Percentiles rank a stretch among this genome's conserved stretches.
Evolutionary conservation across 2,888 invertebrate species (phyloP).

Genomic region (Agrotis segetum): DNA sequence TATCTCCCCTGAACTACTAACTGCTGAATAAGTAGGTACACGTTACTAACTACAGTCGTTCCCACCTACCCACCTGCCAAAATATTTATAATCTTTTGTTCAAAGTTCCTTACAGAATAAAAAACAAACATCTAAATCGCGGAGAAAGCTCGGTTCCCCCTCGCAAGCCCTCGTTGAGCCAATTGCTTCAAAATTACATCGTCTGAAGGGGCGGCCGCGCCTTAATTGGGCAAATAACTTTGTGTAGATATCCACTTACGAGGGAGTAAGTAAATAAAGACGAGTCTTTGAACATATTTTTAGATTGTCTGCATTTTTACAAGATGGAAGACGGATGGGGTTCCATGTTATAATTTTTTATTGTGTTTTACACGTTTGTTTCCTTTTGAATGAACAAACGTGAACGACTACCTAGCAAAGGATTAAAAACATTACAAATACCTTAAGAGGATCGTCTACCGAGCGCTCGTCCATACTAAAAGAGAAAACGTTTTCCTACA

Average conservation of each 20-base stretch:
- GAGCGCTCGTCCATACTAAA: too few relatives aligned
- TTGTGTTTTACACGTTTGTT: too few relatives aligned
- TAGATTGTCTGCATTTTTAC: constrained; percentile 21
- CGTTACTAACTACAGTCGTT: neutral
- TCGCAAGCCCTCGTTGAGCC: constrained; percentile 80
- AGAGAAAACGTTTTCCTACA: too few relatives aligned
- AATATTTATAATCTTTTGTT: constrained; percentile 27
- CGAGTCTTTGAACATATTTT: constrained; percentile 49
- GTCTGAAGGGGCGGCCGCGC: constrained; percentile 81
- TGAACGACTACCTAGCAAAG: too few relatives aligned
- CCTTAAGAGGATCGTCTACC: too few relatives aligned
- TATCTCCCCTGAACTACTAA: neutral
- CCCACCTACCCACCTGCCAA: neutral
- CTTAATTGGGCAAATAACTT: constrained; percentile 89
- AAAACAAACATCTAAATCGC: constrained; percentile 69
- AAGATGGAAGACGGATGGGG: constrained; percentile 9
- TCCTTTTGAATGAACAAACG: too few relatives aligned
- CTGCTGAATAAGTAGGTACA: neutral
- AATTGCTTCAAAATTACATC: constrained; percentile 84
- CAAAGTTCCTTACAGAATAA: constrained; percentile 43
- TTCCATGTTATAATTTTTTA: neutral
- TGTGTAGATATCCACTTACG: constrained; percentile 75
- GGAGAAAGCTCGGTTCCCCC: constrained; percentile 81
- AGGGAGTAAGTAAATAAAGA: constrained; percentile 76
- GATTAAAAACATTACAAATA: too few relatives aligned